Percentiles rank a stretch among this genome's conserved stretches.
Conservation (phyloP, 2,113 vertebrate species). For the Erythrolamprus reginae region DNA sequence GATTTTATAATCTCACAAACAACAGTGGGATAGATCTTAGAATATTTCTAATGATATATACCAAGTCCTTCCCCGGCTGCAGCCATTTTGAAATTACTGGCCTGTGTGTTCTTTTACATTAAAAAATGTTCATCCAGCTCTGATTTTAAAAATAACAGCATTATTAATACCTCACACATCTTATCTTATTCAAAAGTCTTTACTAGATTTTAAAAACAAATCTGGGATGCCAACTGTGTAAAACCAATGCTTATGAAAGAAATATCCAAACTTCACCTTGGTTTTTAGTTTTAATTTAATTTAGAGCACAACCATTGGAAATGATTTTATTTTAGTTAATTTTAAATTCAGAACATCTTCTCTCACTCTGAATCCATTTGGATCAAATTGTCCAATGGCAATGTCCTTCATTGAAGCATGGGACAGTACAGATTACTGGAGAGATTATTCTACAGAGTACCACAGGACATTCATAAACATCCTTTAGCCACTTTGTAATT, state of each 20-base stretch:
- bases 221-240: background rate
- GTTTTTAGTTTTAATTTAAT: background rate
- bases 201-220: background rate
- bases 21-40: background rate
- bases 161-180: background rate
- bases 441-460: background rate
- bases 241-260: background rate
- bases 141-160: background rate
- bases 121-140: background rate
- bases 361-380: background rate
- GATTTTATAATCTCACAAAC: background rate
- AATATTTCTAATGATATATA: background rate
- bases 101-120: background rate
- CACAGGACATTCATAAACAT: background rate
- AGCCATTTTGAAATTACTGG: background rate
- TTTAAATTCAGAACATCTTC: background rate
- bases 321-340: background rate
- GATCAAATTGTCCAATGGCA: background rate
- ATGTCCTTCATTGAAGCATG: background rate
- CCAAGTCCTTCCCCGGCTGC: background rate
- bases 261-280: background rate
- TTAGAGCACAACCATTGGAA: background rate
- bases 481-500: background rate
- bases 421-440: background rate
- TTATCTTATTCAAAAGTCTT: background rate